These are phyloP conservation scores for Leptinotarsa peninsularis DNA, from an alignment of 2,888 invertebrate genomes.

Conservation along the genomic window DNA sequence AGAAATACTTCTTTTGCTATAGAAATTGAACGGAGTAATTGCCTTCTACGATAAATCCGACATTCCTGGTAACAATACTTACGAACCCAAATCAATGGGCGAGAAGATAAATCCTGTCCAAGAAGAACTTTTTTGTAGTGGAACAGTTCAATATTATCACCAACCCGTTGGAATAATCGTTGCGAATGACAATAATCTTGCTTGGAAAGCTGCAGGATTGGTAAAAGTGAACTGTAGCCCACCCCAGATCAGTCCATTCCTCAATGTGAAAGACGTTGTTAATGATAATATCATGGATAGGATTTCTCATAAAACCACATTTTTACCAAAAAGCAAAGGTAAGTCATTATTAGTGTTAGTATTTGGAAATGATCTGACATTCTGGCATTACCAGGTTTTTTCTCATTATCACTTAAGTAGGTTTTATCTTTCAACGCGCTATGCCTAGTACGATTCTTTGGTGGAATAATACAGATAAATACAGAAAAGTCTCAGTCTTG, in stretches of 20 bases:
- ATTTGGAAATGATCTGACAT: background rate
- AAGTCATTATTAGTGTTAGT: constrained; percentile 6
- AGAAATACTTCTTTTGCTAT: constrained; percentile 33
- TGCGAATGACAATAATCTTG: constrained; percentile 72
- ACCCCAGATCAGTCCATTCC: constrained; percentile 64
- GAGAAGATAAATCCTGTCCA: constrained; percentile 44
- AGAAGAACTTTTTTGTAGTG: constrained; percentile 70
- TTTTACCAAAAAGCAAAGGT: constrained; percentile 63
- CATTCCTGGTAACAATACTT: constrained; percentile 78
- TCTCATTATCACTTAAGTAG: too few relatives aligned
- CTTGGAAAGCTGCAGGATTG: constrained; percentile 71
- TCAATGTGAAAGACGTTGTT: constrained; percentile 69
- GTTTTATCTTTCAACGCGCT: too few relatives aligned
- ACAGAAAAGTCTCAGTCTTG: too few relatives aligned
- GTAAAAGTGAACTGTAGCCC: constrained; percentile 71
- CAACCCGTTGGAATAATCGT: constrained; percentile 83
- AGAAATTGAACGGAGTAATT: constrained; percentile 76
- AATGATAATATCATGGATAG: constrained; percentile 65
- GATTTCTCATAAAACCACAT: constrained; percentile 61
- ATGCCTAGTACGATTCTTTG: too few relatives aligned
- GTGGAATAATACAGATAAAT: too few relatives aligned
- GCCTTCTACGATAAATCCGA: constrained; percentile 75
- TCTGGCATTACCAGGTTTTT: too few relatives aligned
- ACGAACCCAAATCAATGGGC: constrained; percentile 61
- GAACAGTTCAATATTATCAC: constrained; percentile 73